Base-by-base conservation (phyloP, 2,797 vertebrate species). In the Chiroxiphia lanceolata region DNA sequence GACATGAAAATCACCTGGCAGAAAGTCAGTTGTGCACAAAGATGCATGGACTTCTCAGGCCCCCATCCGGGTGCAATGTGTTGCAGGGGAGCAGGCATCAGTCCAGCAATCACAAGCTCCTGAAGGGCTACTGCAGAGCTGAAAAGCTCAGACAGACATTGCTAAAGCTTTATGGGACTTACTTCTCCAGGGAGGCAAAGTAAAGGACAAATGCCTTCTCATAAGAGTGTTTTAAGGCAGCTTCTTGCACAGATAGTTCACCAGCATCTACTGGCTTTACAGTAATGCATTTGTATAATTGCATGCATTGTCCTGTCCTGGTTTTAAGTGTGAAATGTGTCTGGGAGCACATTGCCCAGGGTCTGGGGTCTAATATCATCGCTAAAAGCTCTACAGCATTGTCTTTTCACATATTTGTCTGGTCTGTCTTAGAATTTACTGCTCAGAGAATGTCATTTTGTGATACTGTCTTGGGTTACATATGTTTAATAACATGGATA, bases 1-100 rank as follows among this genome's bases (percentile, higher is more conserved):
- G 3, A 63, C 87, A 94, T 60, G 87, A 94, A 95, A 96, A 90
- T 92, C 80, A 67, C 47, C 84, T 85, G 87, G 92, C 76, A 81
- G 36, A 36, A 67, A 72, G 42, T 74, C 89, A 86, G 48, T 0
- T 18, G 51, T 59, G 76, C 17, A 51, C 48, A 65, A 40, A 51
- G 26, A 20, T 8, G 48, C 51, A 26, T 2, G 10, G 65, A 11
- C 71, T 92, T 26, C 87, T 64, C 61, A 86, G 89, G 27, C 65
- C 79, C 61, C 87, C 36, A 64, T 34, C 2, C 1, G 59, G 42
- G 56, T 13, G n/a, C 70, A 23, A 45, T 1, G 27, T 61, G 17
- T 10, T 48, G 47, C 60, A 68, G 69, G 51, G 84, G 50, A 78
- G n/a, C 79, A 36, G 78, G 27, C 27, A 74, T 34, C 23, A 1